Conservation (phyloP, 2,797 vertebrate species). For the Platyrinchus mystaceus region DNA sequence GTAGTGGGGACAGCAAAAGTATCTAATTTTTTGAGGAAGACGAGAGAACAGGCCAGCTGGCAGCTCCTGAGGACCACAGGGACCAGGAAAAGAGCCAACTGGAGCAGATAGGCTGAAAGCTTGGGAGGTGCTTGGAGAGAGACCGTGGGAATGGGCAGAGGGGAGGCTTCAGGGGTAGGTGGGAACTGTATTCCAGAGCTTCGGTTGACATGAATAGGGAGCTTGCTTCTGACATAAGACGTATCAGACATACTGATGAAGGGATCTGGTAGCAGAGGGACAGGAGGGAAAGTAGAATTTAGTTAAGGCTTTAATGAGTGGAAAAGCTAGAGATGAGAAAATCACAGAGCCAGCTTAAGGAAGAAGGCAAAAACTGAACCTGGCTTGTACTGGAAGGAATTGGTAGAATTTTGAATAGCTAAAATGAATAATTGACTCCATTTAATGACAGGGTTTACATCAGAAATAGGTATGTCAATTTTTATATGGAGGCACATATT, state of each 20-base stretch:
- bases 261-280: not conserved
- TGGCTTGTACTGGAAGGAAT: not conserved
- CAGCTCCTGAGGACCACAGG: slow-evolving; percentile 30
- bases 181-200: not conserved
- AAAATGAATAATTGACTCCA: not conserved
- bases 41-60: slow-evolving; percentile 43
- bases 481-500: not conserved
- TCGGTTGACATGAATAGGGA: not conserved
- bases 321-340: not conserved
- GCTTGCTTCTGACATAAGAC: slow-evolving; percentile 6
- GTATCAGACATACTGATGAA: not conserved
- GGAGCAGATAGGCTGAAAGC: slow-evolving; percentile 29
- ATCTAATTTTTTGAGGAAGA: slow-evolving; percentile 42
- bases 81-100: slow-evolving; percentile 49
- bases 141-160: slow-evolving; percentile 55
- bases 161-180: slow-evolving; percentile 2
- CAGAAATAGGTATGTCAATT: not conserved
- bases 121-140: slow-evolving; percentile 44
- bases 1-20: slow-evolving; percentile 43
- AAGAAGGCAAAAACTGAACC: not conserved
- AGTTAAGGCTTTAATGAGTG: not conserved
- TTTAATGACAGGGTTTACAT: not conserved
- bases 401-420: not conserved
- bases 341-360: not conserved
- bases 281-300: not conserved